Base-by-base conservation (phyloP, 2,888 invertebrate genomes). In the Marasmarcha lunaedactyla region DNA sequence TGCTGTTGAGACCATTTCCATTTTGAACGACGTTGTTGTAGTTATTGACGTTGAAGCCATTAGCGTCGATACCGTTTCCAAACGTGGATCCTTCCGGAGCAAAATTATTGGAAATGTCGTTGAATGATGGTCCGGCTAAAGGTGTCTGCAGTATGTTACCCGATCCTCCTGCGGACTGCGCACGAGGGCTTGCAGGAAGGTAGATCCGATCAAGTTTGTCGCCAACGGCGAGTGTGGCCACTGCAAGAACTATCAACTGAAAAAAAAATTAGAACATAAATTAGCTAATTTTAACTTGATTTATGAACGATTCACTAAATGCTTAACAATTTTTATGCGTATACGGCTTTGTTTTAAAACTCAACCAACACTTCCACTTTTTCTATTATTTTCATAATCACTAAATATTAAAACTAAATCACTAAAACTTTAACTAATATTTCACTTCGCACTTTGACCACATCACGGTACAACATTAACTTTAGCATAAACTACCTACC, bases 181-280 rank as follows among this genome's bases (percentile, higher is more conserved):
- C 65, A 7, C 20, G 20, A 41, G 58, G 52, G 11, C 63, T 51
- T 11, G 79, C 79, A 36, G 81, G 81, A 3, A 83, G 66, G 46
- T 81, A 81, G 15, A 63, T 64, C 39, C 61, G 68, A 56, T 77
- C 73, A 47, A 81, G 48, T 55, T 79, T 77, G 33, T 65, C 79
- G 30, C 63, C 73, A 44, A 59, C 59, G 42, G 71, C 57, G 47
- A 64, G 52, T 41, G 69, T 57, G 36, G 70, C 55, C 13, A 61
- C 56, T 5, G 68, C 60, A 46, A 81, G 34, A 20, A 77, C 42
- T 36, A 74, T 58, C 37, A 79, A 53, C 81, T 83, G 65, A 2
- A 69, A 44, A 13, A 34, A 13, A 13, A 34, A 12, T n/a, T n/a
- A n/a, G n/a, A n/a, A n/a, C n/a, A n/a, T n/a, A n/a, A 25, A 25